These are phyloP conservation scores for Chaetorhynchus papuensis DNA, from an alignment of 2,113 vertebrate species.

Conservation along the genomic window DNA sequence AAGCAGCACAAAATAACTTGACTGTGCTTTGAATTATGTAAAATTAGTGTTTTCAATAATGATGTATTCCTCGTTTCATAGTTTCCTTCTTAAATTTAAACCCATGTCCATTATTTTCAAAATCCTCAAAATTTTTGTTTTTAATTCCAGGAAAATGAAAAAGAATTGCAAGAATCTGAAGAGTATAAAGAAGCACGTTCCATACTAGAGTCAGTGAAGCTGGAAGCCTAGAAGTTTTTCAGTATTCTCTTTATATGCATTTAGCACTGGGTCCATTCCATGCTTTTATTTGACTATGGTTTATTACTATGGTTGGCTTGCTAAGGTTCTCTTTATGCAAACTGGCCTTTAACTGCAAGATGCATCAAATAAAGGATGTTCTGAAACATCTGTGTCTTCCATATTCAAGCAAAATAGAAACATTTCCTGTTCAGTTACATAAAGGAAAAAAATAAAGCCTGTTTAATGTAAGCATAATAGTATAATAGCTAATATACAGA, in stretches of 20 bases:
- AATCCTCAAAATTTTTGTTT: background rate
- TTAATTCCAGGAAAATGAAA: conserved; percentile 84
- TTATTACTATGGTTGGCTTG: conserved; percentile 16
- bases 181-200: conserved; percentile 87
- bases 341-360: conserved; percentile 46
- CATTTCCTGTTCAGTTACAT: background rate
- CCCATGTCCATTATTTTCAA: background rate
- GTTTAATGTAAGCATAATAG: background rate
- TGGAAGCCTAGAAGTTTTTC: conserved; percentile 80
- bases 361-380: conserved; percentile 59
- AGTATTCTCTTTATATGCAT: conserved; percentile 51
- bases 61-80: background rate
- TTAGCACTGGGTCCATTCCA: conserved; percentile 75
- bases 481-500: background rate
- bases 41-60: background rate
- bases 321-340: conserved; percentile 49
- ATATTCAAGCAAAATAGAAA: conserved; percentile 7
- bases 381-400: conserved; percentile 52
- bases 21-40: background rate
- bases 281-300: conserved; percentile 62
- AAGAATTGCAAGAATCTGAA: conserved; percentile 83
- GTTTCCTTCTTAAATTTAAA: background rate
- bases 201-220: conserved; percentile 85
- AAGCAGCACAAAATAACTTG: background rate
- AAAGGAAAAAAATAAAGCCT: background rate